Conservation (phyloP, 2,797 vertebrate genomes). For the Trachops cirrhosus region DNA sequence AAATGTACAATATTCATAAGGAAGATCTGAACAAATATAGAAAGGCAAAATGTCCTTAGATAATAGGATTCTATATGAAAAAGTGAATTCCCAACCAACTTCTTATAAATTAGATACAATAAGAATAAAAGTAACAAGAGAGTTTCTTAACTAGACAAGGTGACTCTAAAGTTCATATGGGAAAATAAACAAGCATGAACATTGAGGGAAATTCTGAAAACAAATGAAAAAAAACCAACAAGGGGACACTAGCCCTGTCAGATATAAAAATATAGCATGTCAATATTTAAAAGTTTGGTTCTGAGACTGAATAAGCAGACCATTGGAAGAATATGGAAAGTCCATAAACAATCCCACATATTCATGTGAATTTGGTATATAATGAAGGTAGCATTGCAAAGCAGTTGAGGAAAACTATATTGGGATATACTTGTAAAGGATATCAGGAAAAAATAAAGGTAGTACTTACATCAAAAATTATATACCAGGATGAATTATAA, state of each 20-base stretch:
- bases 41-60: background rate
- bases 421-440: background rate
- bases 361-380: background rate
- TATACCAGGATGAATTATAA: background rate
- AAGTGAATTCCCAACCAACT: background rate
- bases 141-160: background rate
- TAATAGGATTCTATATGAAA: background rate
- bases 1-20: background rate
- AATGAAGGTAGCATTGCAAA: background rate
- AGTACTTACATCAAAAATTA: background rate
- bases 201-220: background rate
- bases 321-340: background rate
- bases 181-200: conserved; percentile 32
- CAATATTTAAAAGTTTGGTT: background rate
- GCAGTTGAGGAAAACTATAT: background rate
- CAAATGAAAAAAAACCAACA: background rate
- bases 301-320: background rate
- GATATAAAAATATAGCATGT: background rate
- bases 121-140: background rate
- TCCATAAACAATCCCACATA: background rate
- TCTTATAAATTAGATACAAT: background rate
- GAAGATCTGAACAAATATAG: background rate
- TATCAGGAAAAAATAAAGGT: background rate
- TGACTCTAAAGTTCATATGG: background rate
- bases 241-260: background rate